phyloP scores from a whole-genome alignment of 2,113 vertebrate species.

The Myrmecobius fasciatus region DNA sequence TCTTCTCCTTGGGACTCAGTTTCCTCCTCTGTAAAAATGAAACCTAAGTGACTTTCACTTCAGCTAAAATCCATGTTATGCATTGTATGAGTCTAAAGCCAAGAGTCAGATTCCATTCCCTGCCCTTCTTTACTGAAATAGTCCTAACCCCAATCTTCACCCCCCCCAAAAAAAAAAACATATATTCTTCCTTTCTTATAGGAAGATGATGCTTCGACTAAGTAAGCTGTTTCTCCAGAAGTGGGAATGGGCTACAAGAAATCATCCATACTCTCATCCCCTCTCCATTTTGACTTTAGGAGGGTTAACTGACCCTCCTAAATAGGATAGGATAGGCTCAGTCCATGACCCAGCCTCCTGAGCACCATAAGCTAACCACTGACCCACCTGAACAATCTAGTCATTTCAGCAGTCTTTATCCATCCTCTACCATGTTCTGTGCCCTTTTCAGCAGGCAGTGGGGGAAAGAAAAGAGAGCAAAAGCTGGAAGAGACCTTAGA shows the following conservation, averaged over 20 bases:
- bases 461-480: background rate
- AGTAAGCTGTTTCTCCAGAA: background rate
- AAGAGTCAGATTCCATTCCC: background rate
- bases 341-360: background rate
- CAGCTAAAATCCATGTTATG: background rate
- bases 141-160: background rate
- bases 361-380: background rate
- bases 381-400: background rate
- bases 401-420: background rate
- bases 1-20: background rate
- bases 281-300: too few species aligned
- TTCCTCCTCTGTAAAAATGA: background rate
- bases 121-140: background rate
- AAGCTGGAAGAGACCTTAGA: background rate
- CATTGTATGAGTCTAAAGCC: background rate
- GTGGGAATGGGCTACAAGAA: background rate
- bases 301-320: background rate
- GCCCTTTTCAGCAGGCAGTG: rapidly evolving
- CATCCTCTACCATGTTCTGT: background rate
- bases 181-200: background rate
- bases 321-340: background rate
- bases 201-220: background rate
- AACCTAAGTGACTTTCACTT: background rate
- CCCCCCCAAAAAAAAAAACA: background rate
- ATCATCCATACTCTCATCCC: too few species aligned